Percentiles rank a stretch among this genome's conserved stretches.
These are phyloP conservation scores for Psettodes erumei DNA, from an alignment of 2,113 vertebrate species.

Conservation along the genomic window DNA sequence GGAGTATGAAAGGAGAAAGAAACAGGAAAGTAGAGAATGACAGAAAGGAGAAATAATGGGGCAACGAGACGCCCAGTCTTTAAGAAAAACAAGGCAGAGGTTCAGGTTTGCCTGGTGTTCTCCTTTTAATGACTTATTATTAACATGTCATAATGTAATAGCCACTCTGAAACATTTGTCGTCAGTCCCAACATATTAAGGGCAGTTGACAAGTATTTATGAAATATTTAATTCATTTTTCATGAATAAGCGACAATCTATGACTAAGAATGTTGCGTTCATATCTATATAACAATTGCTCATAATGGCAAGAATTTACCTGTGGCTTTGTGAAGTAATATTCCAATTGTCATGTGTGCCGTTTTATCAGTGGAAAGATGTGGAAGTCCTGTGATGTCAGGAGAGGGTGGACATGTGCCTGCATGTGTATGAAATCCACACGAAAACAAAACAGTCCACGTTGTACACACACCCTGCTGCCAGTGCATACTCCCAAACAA, in stretches of 20 bases:
- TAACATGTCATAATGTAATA: constrained; percentile 18
- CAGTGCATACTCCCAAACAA: constrained; percentile 26
- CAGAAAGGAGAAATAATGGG: constrained; percentile 12
- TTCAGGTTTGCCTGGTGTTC: constrained; percentile 9
- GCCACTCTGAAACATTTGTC: not conserved
- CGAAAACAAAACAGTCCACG: not conserved
- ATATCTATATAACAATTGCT: not conserved
- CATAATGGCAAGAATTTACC: not conserved
- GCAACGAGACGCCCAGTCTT: constrained; percentile 17
- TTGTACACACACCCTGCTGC: not conserved
- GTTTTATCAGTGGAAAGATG: not conserved
- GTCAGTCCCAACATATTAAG: constrained; percentile 6
- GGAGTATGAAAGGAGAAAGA: not conserved
- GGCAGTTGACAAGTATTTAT: not conserved
- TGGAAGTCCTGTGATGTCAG: not conserved
- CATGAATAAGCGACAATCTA: not conserved
- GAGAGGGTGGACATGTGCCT: not conserved
- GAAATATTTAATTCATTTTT: not conserved
- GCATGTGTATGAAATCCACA: not conserved
- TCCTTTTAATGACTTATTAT: too few species aligned
- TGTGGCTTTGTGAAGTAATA: not conserved
- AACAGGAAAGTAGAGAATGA: not conserved
- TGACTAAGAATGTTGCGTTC: not conserved
- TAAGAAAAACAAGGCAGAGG: not conserved
- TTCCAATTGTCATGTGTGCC: not conserved